phyloP scores from a whole-genome alignment of 1,140 invertebrate genomes.

The Caenorhabditis remanei region DNA sequence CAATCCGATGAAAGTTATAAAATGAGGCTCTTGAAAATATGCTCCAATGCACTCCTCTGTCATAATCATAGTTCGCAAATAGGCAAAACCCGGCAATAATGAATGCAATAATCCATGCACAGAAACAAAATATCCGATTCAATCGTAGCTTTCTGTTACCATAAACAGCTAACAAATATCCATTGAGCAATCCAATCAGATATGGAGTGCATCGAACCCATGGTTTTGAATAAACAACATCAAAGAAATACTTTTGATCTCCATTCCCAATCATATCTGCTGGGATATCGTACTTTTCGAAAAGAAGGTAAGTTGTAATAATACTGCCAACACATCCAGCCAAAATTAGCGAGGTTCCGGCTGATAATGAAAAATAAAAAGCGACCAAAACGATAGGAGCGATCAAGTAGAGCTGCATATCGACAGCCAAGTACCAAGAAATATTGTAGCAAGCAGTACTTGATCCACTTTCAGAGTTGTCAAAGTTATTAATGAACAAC shows the following conservation, averaged over 20 bases:
- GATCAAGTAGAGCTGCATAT: constrained; percentile 49
- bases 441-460: constrained; percentile 37
- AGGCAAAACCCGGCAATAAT: constrained; percentile 47
- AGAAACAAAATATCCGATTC: not conserved
- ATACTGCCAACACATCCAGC: constrained; percentile 48
- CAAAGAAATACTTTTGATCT: constrained; percentile 13
- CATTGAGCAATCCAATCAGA: constrained; percentile 54
- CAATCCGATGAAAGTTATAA: constrained; percentile 60
- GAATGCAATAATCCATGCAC: constrained; percentile 55
- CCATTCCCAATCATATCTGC: constrained; percentile 54
- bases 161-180: constrained; percentile 48
- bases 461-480: constrained; percentile 70
- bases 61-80: constrained; percentile 22
- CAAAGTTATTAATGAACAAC: constrained; percentile 64
- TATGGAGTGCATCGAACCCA: constrained; percentile 25
- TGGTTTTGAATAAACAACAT: not conserved
- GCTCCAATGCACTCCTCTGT: constrained; percentile 51
- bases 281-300: constrained; percentile 19
- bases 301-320: not conserved
- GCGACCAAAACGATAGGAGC: constrained; percentile 55
- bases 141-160: constrained; percentile 30
- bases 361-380: constrained; percentile 43
- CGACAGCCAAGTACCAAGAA: constrained; percentile 58
- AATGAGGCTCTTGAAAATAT: constrained; percentile 62
- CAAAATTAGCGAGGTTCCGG: not conserved